phyloP scores from a whole-genome alignment of 2,797 vertebrate genomes.

The Helostoma temminkii region DNA sequence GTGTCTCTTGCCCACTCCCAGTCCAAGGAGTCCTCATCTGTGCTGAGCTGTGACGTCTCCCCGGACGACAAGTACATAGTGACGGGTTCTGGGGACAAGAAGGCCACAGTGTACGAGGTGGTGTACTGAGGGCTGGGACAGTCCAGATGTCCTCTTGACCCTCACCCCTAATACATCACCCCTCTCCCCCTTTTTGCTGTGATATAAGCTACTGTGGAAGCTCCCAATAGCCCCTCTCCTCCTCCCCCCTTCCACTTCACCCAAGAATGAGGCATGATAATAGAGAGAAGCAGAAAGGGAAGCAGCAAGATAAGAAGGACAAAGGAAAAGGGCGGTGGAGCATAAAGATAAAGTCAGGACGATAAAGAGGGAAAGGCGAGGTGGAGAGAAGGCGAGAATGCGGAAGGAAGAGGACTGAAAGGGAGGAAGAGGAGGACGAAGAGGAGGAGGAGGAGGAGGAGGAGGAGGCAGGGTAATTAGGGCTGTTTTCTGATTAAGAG shows the following conservation, averaged over 20 bases:
- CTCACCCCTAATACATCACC: slow-evolving; percentile 34
- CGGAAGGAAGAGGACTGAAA: slow-evolving; percentile 58
- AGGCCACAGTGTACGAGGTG: slow-evolving; percentile 92
- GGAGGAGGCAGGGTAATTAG: slow-evolving; percentile 77
- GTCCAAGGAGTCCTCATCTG: slow-evolving; percentile 86
- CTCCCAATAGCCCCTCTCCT: slow-evolving; percentile 43
- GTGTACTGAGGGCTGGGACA: slow-evolving; percentile 85
- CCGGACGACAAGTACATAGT: slow-evolving; percentile 91
- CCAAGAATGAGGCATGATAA: slow-evolving; percentile 63
- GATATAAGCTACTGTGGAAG: slow-evolving; percentile 71
- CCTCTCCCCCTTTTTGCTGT: slow-evolving; percentile 53
- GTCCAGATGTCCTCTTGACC: slow-evolving; percentile 46
- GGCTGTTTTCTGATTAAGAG: slow-evolving; percentile 84
- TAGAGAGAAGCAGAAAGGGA: slow-evolving; percentile 46
- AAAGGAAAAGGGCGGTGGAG: slow-evolving; percentile 71
- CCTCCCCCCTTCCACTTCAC: slow-evolving; percentile 45
- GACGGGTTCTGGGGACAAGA: slow-evolving; percentile 92
- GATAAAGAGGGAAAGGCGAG: slow-evolving; percentile 44
- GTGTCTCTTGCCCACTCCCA: slow-evolving; percentile 36
- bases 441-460: slow-evolving; percentile 42
- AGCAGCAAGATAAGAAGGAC: slow-evolving; percentile 74
- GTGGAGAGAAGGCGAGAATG: slow-evolving; percentile 45
- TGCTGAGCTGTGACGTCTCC: slow-evolving; percentile 89
- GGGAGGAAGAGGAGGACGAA: slow-evolving; percentile 41
- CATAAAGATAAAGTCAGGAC: slow-evolving; percentile 72